Base-by-base conservation (phyloP, 2,888 invertebrate genomes). In the Eilema caniola region DNA sequence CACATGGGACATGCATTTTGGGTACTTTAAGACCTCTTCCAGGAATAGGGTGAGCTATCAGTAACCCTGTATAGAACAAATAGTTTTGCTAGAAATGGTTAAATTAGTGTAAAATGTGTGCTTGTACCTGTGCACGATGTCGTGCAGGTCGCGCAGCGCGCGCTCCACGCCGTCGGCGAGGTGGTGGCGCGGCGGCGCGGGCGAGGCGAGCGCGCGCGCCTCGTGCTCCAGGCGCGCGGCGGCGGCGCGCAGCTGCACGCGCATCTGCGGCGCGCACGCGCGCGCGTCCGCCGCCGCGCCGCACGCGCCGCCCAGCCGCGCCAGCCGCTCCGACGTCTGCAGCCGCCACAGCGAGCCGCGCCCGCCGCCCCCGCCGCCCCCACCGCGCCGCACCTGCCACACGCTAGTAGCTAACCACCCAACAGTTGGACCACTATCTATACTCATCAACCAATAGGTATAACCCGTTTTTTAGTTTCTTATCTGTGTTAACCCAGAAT, bases 251-350 rank as follows among this genome's bases (percentile, higher is more conserved):
- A 90, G 85, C 64, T 86, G 98, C 97, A 85, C 86, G 79, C 84
- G 91, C 87, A 83, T 87, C 85, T 79, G 89, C 90, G 89, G 98
- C 84, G 98, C 98, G 91, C 99, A 98, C 86, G 98, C 97, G 23
- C 96, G 95, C 72, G 96, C 96, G 82, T 70, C 83, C 33, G 85
- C 88, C 33, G 99, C 99, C 23, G 98, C 98, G 85, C 98, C 98
- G 81, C 97, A 97, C 84, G 97, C 96, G 92, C 98, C 97, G 86
- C 98, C 98, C 84, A 99, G 96, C 79, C 97, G 96, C 81, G 98
- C 97, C 66, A 98, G 87, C 59, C 94, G 91, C 88, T 94, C 95
- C 56, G 94, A 89, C 74, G 93, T 91, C 86, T 93, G 94, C 80
- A 94, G 88, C 53, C 95, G 92, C 95, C 95, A 94, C 69, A 93